Evolutionary conservation across 2,797 vertebrate species (phyloP), one percentile per base, ranked within the genome.

Genomic region (Gephyroberyx darwinii): DNA sequence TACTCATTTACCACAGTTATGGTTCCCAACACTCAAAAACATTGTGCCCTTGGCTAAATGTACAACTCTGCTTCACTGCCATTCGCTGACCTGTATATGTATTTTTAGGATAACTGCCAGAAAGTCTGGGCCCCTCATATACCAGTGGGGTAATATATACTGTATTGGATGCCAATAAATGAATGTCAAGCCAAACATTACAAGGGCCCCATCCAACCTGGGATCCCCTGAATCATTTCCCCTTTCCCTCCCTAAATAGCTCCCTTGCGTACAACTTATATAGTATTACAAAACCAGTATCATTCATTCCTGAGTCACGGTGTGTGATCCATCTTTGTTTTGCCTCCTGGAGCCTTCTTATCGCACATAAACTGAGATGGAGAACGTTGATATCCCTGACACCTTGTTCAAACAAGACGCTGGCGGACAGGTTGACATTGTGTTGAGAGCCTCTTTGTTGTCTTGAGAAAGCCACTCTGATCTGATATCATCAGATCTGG

Each of bases 1-100:
- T 66, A 75, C 71, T 83, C 78, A 71, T 87, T 88, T 65, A 83
- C 88, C 91, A 86, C 90, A 89, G 85, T 74, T 88, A 88, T 86
- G 89, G 84, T 83, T 71, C 81, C 78, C 30, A 69, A 78, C 78
- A 81, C 77, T 85, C 68, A 53, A 72, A 70, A 76, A 80, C 84
- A 72, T 16, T n/a, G 53, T 65, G 67, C 31, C 61, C 78, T 72
- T 70, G 63, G 66, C 70, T 71, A 64, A 76, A 81, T 47, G 67
- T 30, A 62, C 14, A 7, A 48, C 53, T 77, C 48, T 47, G 50
- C 55, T 62, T 57, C 54, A 12, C 71, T 56, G 65, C 37, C 56
- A 5, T 53, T 80, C 69, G 64, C 70, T 78, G 65, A 76, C 65
- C 20, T 20, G 74, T 39, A 74, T 51, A 67, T 22, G 76, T 76